These are phyloP conservation scores for Itoplectis maculator DNA, from an alignment of 2,888 invertebrate species.

Conservation along the genomic window DNA sequence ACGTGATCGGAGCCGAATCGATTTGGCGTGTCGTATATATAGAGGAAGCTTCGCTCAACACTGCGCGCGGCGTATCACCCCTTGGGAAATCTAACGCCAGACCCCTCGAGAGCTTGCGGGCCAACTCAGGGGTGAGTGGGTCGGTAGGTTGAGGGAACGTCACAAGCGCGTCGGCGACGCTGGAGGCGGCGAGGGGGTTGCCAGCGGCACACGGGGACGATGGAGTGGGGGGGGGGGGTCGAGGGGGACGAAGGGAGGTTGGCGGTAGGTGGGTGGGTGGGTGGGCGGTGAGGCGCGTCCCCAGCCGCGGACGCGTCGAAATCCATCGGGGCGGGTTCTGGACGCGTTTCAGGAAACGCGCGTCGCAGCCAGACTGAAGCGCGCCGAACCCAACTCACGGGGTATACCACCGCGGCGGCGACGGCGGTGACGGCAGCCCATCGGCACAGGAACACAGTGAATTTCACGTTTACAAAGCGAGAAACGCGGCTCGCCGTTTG, in stretches of 20 bases:
- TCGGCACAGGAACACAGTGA: slow-evolving; percentile 65
- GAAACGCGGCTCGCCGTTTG: slow-evolving; percentile 71
- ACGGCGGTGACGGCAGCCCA: slow-evolving; percentile 5
- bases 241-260: too few relatives aligned
- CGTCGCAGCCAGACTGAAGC: slow-evolving; percentile 43
- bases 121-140: slow-evolving; percentile 26
- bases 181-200: neutral
- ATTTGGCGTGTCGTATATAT: neutral
- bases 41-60: slow-evolving; percentile 1
- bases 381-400: neutral
- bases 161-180: slow-evolving; percentile 38
- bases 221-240: neutral
- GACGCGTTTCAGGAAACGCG: slow-evolving; percentile 59
- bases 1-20: slow-evolving; percentile 4
- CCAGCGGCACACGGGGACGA: neutral
- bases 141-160: slow-evolving; percentile 49
- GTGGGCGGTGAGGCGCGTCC: too few relatives aligned
- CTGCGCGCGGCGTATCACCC: slow-evolving; percentile 1
- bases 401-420: slow-evolving; percentile 5
- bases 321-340: slow-evolving; percentile 48
- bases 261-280: too few relatives aligned
- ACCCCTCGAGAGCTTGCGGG: slow-evolving; percentile 42
- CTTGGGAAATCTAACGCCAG: slow-evolving; percentile 57
- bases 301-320: slow-evolving; percentile 53
- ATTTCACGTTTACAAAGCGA: slow-evolving; percentile 77